Conservation (phyloP, 2,113 vertebrate genomes). For the Channa maculata region DNA sequence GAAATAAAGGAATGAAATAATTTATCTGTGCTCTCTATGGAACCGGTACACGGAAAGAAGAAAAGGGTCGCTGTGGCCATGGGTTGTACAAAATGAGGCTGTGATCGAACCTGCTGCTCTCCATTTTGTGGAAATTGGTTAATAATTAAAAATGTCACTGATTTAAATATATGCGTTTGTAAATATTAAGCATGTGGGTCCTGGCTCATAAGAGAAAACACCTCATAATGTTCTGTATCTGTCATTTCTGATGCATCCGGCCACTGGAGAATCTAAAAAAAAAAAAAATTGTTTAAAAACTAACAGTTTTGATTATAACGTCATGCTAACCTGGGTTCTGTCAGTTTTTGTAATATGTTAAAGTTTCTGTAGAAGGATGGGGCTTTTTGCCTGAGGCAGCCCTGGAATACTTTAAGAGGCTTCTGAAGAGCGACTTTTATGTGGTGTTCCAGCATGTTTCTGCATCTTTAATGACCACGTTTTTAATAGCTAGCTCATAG, state of each 20-base stretch:
- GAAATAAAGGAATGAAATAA: conserved; percentile 55
- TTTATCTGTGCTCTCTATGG: conserved; percentile 25
- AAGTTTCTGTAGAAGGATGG: conserved; percentile 4
- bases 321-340: conserved; percentile 42
- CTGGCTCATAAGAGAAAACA: conserved; percentile 5
- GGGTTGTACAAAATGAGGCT: conserved; percentile 10
- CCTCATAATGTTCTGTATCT: conserved; percentile 6
- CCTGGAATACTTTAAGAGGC: conserved; percentile 10
- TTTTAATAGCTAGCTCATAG: background rate
- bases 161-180: conserved; percentile 3
- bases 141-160: background rate
- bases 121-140: background rate
- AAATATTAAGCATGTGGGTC: conserved; percentile 12
- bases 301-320: conserved; percentile 45
- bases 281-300: background rate
- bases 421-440: conserved; percentile 1
- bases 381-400: conserved; percentile 12
- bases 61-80: conserved; percentile 10
- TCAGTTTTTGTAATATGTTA: conserved; percentile 24
- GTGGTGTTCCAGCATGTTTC: background rate
- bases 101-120: conserved; percentile 27
- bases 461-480: background rate
- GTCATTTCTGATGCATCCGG: background rate
- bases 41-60: conserved; percentile 27
- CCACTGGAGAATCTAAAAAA: conserved; percentile 7